Conservation (phyloP, 2,113 vertebrate species). For the Silurus meridionalis region DNA sequence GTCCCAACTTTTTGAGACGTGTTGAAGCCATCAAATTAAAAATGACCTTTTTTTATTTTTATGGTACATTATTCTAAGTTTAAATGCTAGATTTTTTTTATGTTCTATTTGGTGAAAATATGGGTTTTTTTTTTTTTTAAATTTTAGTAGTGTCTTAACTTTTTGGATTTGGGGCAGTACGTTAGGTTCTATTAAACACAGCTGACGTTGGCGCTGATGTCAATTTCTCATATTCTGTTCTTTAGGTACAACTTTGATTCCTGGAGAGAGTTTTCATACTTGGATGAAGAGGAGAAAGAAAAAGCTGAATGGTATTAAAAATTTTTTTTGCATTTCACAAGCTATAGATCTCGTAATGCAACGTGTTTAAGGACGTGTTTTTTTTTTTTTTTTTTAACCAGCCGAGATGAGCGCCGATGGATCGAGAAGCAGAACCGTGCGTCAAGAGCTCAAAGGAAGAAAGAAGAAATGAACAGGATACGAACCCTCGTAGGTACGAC, state of each 20-base stretch:
- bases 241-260: conserved; percentile 98
- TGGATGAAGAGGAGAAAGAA: conserved; percentile 99
- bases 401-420: conserved; percentile 96
- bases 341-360: not conserved
- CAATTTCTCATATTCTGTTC: not conserved
- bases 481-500: conserved; percentile 84
- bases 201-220: not conserved
- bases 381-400: conserved; percentile 51
- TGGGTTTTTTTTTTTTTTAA: too few relatives aligned
- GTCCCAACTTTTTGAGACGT: too few relatives aligned
- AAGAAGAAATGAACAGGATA: conserved; percentile 98
- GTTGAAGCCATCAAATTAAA: too few relatives aligned
- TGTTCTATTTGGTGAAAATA: too few relatives aligned
- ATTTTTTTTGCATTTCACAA: not conserved
- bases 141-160: too few relatives aligned
- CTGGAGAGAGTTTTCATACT: conserved; percentile 98
- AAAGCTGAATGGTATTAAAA: conserved; percentile 93
- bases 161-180: too few relatives aligned
- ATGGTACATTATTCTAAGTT: too few relatives aligned
- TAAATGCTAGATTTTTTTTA: too few relatives aligned
- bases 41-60: too few relatives aligned
- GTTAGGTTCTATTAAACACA: too few relatives aligned
- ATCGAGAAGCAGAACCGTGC: conserved; percentile 98
- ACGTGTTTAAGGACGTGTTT: not conserved
- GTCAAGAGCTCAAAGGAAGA: conserved; percentile 90